A percentile compares a stretch with the other conserved stretches of the same genome.
These are phyloP conservation scores for Araneus ventricosus DNA, from an alignment of 1,140 invertebrate genomes.

Conservation along the genomic window DNA sequence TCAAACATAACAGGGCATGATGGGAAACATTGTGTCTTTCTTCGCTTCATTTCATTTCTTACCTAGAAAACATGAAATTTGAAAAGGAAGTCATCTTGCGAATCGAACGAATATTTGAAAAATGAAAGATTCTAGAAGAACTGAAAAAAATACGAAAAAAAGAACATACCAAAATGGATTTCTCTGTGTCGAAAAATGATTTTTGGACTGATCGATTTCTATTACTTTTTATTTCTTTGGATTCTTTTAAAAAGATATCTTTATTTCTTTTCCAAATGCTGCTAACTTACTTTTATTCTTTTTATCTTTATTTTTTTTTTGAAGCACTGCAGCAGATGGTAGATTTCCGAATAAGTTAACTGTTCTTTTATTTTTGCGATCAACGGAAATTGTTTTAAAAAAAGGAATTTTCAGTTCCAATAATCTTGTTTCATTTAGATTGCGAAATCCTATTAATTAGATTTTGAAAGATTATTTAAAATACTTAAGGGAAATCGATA, in stretches of 20 bases:
- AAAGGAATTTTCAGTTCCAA: too few relatives aligned
- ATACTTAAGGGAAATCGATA: too few relatives aligned
- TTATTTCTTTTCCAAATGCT: neutral
- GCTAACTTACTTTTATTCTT: neutral
- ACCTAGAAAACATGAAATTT: neutral
- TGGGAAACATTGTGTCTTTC: neutral
- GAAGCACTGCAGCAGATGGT: neutral
- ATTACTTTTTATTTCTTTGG: neutral
- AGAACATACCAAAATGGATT: neutral
- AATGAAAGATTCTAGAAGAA: neutral
- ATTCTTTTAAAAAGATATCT: neutral
- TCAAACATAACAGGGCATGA: neutral
- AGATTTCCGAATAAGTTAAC: neutral
- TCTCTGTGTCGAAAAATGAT: slow-evolving; percentile 4
- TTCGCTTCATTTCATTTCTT: slow-evolving; percentile 23
- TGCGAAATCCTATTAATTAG: too few relatives aligned
- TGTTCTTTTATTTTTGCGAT: neutral
- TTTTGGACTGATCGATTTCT: slow-evolving; percentile 2
- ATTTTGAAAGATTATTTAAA: too few relatives aligned
- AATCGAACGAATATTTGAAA: slow-evolving; percentile 15
- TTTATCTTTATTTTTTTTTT: neutral
- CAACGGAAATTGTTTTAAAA: neutral
- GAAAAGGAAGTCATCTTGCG: slow-evolving; percentile 16
- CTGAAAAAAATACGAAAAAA: neutral
- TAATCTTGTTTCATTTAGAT: too few relatives aligned